These are phyloP conservation scores for Dicerorhinus sumatrensis DNA, from an alignment of 2,113 vertebrate species.

Conservation along the genomic window DNA sequence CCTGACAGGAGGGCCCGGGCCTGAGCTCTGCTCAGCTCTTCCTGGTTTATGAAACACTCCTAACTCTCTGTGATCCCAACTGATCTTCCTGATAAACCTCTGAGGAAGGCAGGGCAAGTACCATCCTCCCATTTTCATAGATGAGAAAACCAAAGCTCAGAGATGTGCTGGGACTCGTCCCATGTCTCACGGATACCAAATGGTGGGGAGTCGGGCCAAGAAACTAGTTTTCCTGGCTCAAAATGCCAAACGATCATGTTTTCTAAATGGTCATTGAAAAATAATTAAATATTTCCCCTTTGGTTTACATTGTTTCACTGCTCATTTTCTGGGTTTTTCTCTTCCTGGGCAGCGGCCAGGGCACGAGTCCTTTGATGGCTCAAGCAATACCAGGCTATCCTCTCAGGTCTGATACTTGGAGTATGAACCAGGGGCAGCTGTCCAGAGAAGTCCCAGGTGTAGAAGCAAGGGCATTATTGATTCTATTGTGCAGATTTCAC, in stretches of 20 bases:
- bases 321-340: not conserved
- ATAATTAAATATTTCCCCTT: fast-evolving
- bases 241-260: not conserved
- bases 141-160: not conserved
- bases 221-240: not conserved
- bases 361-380: fast-evolving
- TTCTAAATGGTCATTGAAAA: fast-evolving
- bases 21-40: no score
- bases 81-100: fast-evolving
- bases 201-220: fast-evolving
- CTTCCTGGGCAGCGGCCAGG: not conserved
- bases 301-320: fast-evolving
- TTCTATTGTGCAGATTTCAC: not conserved
- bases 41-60: not conserved
- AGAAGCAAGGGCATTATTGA: not conserved
- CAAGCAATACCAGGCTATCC: fast-evolving
- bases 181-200: not conserved
- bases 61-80: fast-evolving
- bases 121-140: not conserved
- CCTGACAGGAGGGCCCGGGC: no score
- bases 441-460: no score
- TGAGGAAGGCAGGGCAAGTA: no score
- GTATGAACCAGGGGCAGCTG: fast-evolving
- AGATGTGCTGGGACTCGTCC: fast-evolving
- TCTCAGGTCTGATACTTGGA: fast-evolving